Percentiles rank a stretch among this genome's conserved stretches.
Evolutionary conservation across 1,140 invertebrate genomes (phyloP).

Genomic region (Chlorops oryzae): DNA sequence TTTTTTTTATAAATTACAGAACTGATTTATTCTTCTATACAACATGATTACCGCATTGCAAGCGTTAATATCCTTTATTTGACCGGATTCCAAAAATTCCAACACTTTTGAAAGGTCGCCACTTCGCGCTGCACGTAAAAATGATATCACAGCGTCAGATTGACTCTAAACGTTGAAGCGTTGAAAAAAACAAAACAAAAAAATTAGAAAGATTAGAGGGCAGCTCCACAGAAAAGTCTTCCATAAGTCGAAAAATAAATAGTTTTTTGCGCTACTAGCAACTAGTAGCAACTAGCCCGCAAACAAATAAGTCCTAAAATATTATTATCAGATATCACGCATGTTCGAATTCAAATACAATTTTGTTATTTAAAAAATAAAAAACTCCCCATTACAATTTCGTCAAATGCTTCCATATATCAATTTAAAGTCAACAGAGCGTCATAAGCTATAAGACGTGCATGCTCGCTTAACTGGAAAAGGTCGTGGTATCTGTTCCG

Average conservation of each 20-base stretch:
- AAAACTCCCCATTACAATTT: too few species aligned
- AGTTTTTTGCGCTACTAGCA: background rate
- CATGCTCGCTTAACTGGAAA: too few species aligned
- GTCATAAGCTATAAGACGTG: too few species aligned
- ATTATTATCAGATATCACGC: too few species aligned
- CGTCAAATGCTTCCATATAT: too few species aligned
- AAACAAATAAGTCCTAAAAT: background rate
- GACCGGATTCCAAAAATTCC: constrained; percentile 85
- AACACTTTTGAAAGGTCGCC: constrained; percentile 94
- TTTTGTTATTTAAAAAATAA: too few species aligned
- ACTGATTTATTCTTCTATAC: too few species aligned
- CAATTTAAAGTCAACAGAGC: too few species aligned
- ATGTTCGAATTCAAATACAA: too few species aligned
- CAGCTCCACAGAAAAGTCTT: too few species aligned
- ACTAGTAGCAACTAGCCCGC: background rate
- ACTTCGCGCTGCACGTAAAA: constrained; percentile 90
- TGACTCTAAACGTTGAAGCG: constrained; percentile 54
- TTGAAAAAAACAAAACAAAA: background rate
- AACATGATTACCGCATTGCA: constrained; percentile 95
- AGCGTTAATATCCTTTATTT: constrained; percentile 89
- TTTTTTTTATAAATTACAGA: too few species aligned
- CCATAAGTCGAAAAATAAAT: background rate
- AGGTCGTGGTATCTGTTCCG: too few species aligned
- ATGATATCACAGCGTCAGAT: constrained; percentile 75
- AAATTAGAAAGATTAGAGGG: background rate